phyloP scores from a whole-genome alignment of 2,888 invertebrate species.

The Sinotaia quadrata region DNA sequence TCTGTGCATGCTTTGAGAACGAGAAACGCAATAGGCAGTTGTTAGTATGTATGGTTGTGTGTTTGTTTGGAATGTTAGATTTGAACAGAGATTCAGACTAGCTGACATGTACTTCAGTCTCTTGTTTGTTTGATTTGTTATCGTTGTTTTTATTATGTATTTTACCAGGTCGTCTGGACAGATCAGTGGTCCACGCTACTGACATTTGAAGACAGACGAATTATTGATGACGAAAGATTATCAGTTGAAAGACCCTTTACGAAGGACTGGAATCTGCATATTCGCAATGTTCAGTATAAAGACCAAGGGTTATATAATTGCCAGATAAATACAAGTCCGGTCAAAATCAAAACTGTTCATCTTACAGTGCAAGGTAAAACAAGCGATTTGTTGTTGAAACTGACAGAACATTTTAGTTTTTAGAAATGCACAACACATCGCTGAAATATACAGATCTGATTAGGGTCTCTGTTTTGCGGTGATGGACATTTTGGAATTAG shows the following conservation, averaged over 20 bases:
- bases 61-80: too few species aligned
- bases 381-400: not conserved
- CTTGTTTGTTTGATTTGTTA: too few species aligned
- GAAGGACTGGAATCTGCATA: constrained; percentile 69
- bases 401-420: too few species aligned
- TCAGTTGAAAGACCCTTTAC: constrained; percentile 64
- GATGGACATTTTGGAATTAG: not conserved
- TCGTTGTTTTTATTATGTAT: too few species aligned
- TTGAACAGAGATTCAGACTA: too few species aligned
- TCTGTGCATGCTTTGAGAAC: too few species aligned
- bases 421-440: too few species aligned
- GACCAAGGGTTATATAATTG: constrained; percentile 69
- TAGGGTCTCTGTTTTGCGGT: too few species aligned
- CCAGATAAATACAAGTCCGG: constrained; percentile 66
- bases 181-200: constrained; percentile 64
- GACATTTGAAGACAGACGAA: constrained; percentile 62
- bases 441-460: too few species aligned
- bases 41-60: too few species aligned
- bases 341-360: constrained; percentile 64
- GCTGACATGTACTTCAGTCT: too few species aligned
- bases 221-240: constrained; percentile 67
- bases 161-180: constrained; percentile 66
- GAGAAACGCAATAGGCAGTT: too few species aligned
- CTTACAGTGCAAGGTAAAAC: constrained; percentile 66
- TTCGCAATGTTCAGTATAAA: constrained; percentile 58